Percentiles rank a stretch among this genome's conserved stretches.
Evolutionary conservation across 53 echinoderm and acorn worm genomes (phyloP).

Genomic region (Apostichopus leukothele): DNA sequence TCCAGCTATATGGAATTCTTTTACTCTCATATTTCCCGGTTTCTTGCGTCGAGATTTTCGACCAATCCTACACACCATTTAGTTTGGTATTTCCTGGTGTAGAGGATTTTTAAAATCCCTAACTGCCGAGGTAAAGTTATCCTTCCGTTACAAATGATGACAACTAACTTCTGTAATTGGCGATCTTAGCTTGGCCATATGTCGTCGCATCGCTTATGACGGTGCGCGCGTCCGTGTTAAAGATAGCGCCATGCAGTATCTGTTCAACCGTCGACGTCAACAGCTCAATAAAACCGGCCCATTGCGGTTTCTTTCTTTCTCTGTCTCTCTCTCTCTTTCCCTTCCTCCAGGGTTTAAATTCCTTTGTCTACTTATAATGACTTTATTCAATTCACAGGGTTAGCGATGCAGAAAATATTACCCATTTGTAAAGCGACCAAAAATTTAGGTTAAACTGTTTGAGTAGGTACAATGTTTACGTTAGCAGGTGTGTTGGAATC

Average conservation of each 20-base stretch:
- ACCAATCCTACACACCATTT: constrained; percentile 11
- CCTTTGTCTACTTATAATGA: constrained; percentile 7
- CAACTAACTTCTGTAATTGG: neutral
- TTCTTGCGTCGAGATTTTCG: neutral
- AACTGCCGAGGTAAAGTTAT: constrained; percentile 3
- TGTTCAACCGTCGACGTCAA: no score
- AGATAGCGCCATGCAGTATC: no score
- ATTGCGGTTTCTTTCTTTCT: no score
- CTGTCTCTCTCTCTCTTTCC: neutral
- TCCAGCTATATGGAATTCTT: constrained; percentile 27
- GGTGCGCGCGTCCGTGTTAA: no score
- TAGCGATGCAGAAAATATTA: constrained; percentile 37
- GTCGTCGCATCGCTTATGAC: neutral
- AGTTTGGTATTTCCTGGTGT: constrained; percentile 28
- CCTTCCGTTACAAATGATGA: constrained; percentile 25
- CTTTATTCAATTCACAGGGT: constrained; percentile 13
- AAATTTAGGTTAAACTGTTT: constrained; percentile 45
- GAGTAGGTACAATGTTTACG: constrained; percentile 28
- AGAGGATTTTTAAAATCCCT: neutral
- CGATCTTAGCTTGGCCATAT: constrained; percentile 27
- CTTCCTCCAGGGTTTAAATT: constrained; percentile 27
- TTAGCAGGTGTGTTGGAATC: constrained; percentile 33
- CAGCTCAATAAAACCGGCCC: no score
- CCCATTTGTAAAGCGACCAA: constrained; percentile 32
- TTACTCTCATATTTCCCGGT: constrained; percentile 21